These are phyloP conservation scores for Melinopterus prodromus DNA, from an alignment of 2,888 invertebrate genomes.

Conservation along the genomic window DNA sequence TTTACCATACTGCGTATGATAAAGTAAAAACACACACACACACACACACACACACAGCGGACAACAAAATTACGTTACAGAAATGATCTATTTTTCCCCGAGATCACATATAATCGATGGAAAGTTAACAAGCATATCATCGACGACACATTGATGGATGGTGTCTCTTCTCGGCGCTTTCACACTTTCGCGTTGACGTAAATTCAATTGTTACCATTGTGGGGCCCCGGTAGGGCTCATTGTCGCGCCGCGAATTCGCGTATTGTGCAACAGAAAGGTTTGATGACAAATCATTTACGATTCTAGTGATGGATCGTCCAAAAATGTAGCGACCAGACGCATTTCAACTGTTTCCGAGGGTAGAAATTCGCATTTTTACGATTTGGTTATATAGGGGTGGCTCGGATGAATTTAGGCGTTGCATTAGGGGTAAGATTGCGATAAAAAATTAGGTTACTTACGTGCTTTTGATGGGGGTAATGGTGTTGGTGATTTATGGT, in stretches of 20 bases:
- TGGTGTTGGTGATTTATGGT: too few species aligned
- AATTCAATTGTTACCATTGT: neutral
- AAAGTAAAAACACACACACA: too few species aligned
- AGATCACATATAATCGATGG: neutral
- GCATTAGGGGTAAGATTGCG: too few species aligned
- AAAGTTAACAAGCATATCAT: constrained; percentile 4
- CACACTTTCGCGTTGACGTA: neutral
- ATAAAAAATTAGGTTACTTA: too few species aligned
- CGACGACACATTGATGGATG: neutral
- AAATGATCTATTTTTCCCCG: neutral
- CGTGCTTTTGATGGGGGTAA: too few species aligned
- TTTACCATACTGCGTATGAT: too few species aligned
- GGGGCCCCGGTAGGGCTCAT: neutral
- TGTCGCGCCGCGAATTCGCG: neutral
- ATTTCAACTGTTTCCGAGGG: too few species aligned
- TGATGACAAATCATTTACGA: neutral
- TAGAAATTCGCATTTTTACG: too few species aligned
- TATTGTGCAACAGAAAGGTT: neutral
- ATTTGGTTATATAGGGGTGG: too few species aligned
- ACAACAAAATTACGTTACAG: neutral
- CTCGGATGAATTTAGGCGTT: too few species aligned
- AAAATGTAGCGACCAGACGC: neutral
- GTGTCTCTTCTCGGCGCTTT: neutral
- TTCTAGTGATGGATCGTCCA: neutral
- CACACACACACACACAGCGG: neutral